Base-by-base conservation (phyloP, 2,797 vertebrate species). In the Amniataba percoides region DNA sequence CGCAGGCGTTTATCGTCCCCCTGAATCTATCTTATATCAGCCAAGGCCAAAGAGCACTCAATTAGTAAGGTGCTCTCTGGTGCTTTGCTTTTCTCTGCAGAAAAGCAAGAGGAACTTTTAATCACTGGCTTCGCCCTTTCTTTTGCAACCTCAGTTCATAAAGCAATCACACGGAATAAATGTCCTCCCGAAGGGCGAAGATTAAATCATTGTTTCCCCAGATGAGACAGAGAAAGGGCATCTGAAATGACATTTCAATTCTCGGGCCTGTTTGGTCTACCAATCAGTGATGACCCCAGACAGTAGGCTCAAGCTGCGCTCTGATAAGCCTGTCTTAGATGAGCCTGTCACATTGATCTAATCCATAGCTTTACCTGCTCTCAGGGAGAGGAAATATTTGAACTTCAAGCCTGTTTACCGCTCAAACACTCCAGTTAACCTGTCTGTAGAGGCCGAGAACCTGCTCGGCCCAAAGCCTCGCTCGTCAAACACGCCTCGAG, bases 201-300 rank as follows among this genome's bases (percentile, higher is more conserved):
- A 87, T 84, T 78, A 82, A 79, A 83, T 74, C 58, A 43, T 79
- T n/a, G 51, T 71, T n/a, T n/a, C 31, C 58, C 31, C 43, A 48
- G 13, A 31, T 60, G 65, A 81, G 64, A 72, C 58, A 57, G 58
- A 77, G 53, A 84, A 88, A 84, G 78, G 85, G 66, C 62, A 83
- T 85, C 77, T 75, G 68, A 79, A 88, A 86, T 84, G 66, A 82
- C 78, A 84, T 92, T 92, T 90, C 73, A 78, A 83, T 87, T 86
- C 45, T 71, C 42, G 16, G 66, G 48, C 67, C 74, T 74, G 59
- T 85, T 88, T 81, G 76, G 60, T 71, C 80, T 23, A 60, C 49
- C 64, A 82, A 87, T 88, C 84, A 81, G 53, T 8, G 21, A 19
- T 74, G 71, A 75, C 65, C 85, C 36, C 69, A 69, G 66, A 74